phyloP scores from a whole-genome alignment of 2,113 vertebrate genomes.

The Synchiropus splendidus region DNA sequence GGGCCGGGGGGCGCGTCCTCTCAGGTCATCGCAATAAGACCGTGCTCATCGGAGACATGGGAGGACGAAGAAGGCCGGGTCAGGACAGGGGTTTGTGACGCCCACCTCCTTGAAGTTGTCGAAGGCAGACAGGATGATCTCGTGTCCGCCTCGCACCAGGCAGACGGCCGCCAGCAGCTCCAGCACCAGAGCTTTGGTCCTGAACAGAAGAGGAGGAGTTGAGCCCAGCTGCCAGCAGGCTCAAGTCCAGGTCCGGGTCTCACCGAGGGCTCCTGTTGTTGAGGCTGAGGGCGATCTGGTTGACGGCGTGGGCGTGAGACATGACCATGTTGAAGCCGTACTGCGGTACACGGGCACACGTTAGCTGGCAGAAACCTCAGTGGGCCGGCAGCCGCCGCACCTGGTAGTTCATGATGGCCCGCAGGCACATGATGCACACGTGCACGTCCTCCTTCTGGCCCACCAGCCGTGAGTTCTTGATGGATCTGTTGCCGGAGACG shows the following conservation, averaged over 20 bases:
- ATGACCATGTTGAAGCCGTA: slow-evolving; percentile 98
- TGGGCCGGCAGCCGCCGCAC: slow-evolving; percentile 46
- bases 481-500: slow-evolving; percentile 77
- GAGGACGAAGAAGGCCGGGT: too few species aligned
- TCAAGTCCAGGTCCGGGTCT: slow-evolving; percentile 25
- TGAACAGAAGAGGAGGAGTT: slow-evolving; percentile 47
- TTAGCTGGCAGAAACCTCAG: slow-evolving; percentile 8
- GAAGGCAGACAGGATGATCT: slow-evolving; percentile 95
- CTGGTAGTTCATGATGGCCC: slow-evolving; percentile 99
- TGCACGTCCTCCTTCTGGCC: slow-evolving; percentile 98
- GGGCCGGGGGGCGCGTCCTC: too few species aligned
- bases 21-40: too few species aligned
- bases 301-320: slow-evolving; percentile 93
- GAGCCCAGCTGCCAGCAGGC: slow-evolving; percentile 13
- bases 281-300: slow-evolving; percentile 94
- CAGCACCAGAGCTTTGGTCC: slow-evolving; percentile 93
- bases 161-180: slow-evolving; percentile 94
- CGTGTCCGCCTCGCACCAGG: slow-evolving; percentile 90
- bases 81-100: background rate
- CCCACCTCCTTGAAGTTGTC: slow-evolving; percentile 98
- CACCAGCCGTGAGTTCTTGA: slow-evolving; percentile 91
- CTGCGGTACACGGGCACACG: slow-evolving; percentile 54
- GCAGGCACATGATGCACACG: slow-evolving; percentile 93
- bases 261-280: slow-evolving; percentile 97
- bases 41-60: too few species aligned